Conservation (phyloP, 2,113 vertebrate genomes). For the Ascaphus truei region DNA sequence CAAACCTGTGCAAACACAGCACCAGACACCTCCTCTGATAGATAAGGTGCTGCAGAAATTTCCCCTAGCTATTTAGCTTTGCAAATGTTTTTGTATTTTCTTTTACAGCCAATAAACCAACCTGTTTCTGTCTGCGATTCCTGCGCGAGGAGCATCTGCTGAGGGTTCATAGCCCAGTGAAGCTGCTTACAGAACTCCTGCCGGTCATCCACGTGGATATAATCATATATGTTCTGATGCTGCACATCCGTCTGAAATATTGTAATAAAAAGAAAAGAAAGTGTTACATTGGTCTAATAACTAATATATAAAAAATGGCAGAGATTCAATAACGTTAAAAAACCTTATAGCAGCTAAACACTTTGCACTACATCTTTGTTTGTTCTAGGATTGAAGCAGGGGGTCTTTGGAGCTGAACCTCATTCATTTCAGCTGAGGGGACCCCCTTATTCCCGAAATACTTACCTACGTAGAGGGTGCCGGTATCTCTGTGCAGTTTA, state of each 20-base stretch:
- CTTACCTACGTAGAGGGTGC: too few relatives aligned
- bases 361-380: too few relatives aligned
- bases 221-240: conserved; percentile 95
- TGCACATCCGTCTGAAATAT: conserved; percentile 89
- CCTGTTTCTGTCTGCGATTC: conserved; percentile 65
- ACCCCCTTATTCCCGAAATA: too few relatives aligned
- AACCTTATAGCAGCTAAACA: too few relatives aligned
- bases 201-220: conserved; percentile 95
- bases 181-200: conserved; percentile 91
- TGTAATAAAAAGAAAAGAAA: background rate
- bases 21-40: too few relatives aligned
- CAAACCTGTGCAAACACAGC: too few relatives aligned
- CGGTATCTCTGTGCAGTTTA: too few relatives aligned
- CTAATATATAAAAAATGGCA: background rate
- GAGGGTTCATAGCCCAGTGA: conserved; percentile 96
- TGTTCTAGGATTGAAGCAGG: too few relatives aligned
- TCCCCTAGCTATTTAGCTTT: background rate
- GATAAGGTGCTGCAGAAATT: background rate
- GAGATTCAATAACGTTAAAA: background rate
- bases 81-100: background rate
- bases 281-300: background rate
- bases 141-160: conserved; percentile 62
- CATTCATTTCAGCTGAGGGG: too few relatives aligned
- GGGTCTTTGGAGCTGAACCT: too few relatives aligned
- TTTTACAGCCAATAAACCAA: conserved; percentile 47